phyloP scores from a whole-genome alignment of 1,140 invertebrate species.

The Chionoecetes opilio region DNA sequence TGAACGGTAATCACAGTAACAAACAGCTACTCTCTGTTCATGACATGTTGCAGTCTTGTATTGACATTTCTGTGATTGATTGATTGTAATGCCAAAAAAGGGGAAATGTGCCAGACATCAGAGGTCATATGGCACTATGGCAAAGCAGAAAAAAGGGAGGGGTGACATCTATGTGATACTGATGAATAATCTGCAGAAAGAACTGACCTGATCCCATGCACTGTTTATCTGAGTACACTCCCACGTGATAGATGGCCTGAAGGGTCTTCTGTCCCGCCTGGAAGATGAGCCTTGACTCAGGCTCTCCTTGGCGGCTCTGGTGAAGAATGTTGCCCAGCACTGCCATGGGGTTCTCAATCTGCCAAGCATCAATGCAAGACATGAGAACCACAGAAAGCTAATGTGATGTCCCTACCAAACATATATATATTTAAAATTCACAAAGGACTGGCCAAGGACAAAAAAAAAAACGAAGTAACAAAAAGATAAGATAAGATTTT shows the following conservation, averaged over 20 bases:
- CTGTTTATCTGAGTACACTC: constrained; percentile 92
- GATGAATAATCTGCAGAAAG: neutral
- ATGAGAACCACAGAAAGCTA: neutral
- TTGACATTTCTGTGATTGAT: too few relatives aligned
- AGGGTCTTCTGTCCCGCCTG: constrained; percentile 91
- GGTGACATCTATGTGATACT: too few relatives aligned
- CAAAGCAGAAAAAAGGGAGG: too few relatives aligned
- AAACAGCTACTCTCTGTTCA: too few relatives aligned
- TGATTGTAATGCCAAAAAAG: too few relatives aligned
- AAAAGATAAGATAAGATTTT: too few relatives aligned
- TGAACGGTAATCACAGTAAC: too few relatives aligned
- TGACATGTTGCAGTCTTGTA: too few relatives aligned
- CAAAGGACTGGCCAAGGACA: too few relatives aligned
- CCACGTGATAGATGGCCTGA: constrained; percentile 92
- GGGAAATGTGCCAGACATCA: too few relatives aligned
- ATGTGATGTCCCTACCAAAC: neutral
- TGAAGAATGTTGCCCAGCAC: constrained; percentile 87
- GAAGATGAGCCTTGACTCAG: constrained; percentile 92
- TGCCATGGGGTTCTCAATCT: constrained; percentile 89
- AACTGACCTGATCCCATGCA: constrained; percentile 91
- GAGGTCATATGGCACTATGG: too few relatives aligned
- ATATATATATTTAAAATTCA: neutral
- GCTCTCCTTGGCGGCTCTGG: constrained; percentile 85
- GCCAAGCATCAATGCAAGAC: neutral
- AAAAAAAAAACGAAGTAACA: too few relatives aligned